These are phyloP conservation scores for Haliaeetus leucogaster DNA, from an alignment of 2,113 vertebrate genomes.

Conservation along the genomic window DNA sequence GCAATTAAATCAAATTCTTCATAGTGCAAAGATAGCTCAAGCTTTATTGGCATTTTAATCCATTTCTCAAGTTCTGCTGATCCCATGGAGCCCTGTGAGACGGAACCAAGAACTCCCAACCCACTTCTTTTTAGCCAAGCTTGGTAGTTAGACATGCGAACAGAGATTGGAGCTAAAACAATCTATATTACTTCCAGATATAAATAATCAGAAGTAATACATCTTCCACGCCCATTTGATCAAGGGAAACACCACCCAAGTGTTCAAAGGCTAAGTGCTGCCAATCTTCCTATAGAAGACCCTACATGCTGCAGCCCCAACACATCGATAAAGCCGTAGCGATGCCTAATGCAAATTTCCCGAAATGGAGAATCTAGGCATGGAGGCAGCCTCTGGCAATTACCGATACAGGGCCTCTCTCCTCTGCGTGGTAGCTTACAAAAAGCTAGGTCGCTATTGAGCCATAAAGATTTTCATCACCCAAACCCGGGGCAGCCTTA, in stretches of 20 bases:
- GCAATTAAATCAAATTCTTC: neutral
- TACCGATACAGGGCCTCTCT: neutral
- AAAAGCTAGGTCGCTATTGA: neutral
- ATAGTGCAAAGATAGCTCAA: neutral
- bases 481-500: neutral
- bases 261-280: neutral
- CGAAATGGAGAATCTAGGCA: neutral
- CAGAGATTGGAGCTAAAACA: neutral
- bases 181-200: neutral
- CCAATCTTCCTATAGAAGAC: neutral
- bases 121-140: neutral
- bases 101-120: neutral
- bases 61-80: neutral
- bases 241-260: neutral
- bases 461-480: neutral
- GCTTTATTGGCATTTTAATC: neutral
- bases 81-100: neutral
- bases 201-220: neutral
- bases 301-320: fast-evolving
- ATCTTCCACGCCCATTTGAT: neutral
- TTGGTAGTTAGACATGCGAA: neutral
- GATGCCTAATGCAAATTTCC: neutral
- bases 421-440: neutral
- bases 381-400: neutral
- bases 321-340: neutral